Percentiles rank a stretch among this genome's conserved stretches.
Conservation (phyloP, 2,797 vertebrate genomes). For the Syngnathus rostellatus region DNA sequence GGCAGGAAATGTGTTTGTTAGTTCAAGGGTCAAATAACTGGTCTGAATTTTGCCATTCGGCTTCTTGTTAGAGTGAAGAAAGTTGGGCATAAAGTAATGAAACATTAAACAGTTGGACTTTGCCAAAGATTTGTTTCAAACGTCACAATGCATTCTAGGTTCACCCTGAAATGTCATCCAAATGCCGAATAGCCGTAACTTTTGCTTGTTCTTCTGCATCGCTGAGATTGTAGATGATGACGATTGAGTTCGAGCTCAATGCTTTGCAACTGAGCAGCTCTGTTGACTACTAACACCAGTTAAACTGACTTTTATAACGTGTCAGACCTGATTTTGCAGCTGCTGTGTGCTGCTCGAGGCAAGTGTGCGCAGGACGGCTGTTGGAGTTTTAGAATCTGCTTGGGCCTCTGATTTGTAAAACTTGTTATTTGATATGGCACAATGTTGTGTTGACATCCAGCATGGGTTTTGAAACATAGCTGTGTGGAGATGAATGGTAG, state of each 20-base stretch:
- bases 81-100: not conserved
- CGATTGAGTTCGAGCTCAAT: too few relatives aligned
- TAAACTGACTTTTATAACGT: conserved; percentile 12
- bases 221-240: too few relatives aligned
- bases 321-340: conserved; percentile 17
- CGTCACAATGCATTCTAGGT: too few relatives aligned
- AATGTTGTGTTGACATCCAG: conserved; percentile 31
- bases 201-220: too few relatives aligned
- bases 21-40: not conserved
- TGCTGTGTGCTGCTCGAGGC: conserved; percentile 13
- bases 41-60: not conserved
- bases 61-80: not conserved
- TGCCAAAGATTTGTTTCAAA: not conserved
- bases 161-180: too few relatives aligned
- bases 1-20: not conserved
- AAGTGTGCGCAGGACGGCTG: conserved; percentile 11
- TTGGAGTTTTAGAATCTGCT: conserved; percentile 18
- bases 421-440: conserved; percentile 21
- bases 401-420: conserved; percentile 16
- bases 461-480: conserved; percentile 43
- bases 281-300: conserved; percentile 44
- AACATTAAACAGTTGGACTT: not conserved
- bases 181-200: too few relatives aligned
- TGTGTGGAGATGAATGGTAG: conserved; percentile 23
- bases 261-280: conserved; percentile 14